Evolutionary conservation across 2,797 vertebrate species (phyloP), one percentile per base, ranked within the genome.

Genomic region (Mus caroli): DNA sequence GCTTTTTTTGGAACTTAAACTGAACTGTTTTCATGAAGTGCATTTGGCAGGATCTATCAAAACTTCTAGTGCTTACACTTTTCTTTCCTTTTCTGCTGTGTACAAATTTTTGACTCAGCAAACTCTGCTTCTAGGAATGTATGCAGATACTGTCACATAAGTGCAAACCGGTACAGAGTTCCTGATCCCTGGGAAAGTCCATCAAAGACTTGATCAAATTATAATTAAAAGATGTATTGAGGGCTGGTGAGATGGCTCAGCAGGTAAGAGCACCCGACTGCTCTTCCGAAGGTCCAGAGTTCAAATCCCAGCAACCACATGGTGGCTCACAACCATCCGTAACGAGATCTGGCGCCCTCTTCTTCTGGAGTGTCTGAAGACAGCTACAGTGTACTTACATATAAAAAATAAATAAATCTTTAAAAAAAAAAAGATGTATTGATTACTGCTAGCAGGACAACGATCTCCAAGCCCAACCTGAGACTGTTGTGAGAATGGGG

Each of bases 31-130:
- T 56, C 52, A 12, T 84, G 62, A 92, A 93, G 62, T 92, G 14
- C 10, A 20, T 92, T 92, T 80, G 93, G 54, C 76, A 79, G 56
- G 22, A 46, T 78, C 60, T 94, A 77, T 82, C 77, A 91, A 84
- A 85, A 80, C 58, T 58, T 91, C 85, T 50, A 85, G 73, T 20
- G 1, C 17, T 60, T 6, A 1, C 46, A 15, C 9, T 46, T 54
- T n/a, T 52, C 46, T 43, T 85, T 84, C 10, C 24, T 54, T 58
- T 62, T 60, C 31, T 85, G 73, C 43, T 85, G 64, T 22, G 2
- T 24, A 64, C 26, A 34, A 40, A 19, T 56, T 43, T 80, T 90
- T 52, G 50, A 86, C 20, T 73, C 84, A 92, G 54, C 5, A 43
- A 82, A 37, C 82, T 77, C 62, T 80, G n/a, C 19, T 56, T 84